phyloP scores from a whole-genome alignment of 2,888 invertebrate genomes.

The Protophormia terraenovae region DNA sequence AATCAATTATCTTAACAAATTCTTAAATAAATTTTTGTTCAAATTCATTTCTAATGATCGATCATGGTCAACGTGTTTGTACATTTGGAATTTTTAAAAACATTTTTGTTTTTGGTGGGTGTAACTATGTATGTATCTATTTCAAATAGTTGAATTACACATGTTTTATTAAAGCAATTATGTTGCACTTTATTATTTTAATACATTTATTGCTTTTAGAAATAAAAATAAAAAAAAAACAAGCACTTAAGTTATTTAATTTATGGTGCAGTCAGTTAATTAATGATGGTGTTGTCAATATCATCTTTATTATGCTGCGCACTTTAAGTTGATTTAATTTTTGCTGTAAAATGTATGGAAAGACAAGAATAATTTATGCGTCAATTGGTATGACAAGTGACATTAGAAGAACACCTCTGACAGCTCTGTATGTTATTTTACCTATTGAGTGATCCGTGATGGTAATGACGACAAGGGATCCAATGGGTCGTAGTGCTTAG shows the following conservation, averaged over 20 bases:
- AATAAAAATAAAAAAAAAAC: background rate
- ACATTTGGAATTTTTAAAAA: background rate
- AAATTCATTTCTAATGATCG: background rate
- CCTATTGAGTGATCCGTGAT: too few relatives aligned
- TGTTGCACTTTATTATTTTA: conserved; percentile 29
- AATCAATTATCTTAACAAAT: background rate
- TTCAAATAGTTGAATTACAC: conserved; percentile 4
- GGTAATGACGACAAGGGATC: too few relatives aligned
- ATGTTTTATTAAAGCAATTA: conserved; percentile 10
- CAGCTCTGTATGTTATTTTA: too few relatives aligned
- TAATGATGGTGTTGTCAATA: background rate
- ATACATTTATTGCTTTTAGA: conserved; percentile 7
- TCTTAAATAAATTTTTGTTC: background rate
- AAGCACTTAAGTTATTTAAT: background rate
- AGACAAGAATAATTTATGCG: too few relatives aligned
- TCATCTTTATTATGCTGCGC: too few relatives aligned
- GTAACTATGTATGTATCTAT: too few relatives aligned
- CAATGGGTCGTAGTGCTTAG: too few relatives aligned
- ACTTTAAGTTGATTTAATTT: too few relatives aligned
- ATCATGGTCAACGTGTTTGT: conserved; percentile 51
- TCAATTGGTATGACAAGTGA: too few relatives aligned
- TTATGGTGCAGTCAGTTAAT: background rate
- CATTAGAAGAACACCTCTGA: too few relatives aligned
- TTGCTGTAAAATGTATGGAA: too few relatives aligned
- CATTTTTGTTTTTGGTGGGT: background rate